A percentile compares a stretch with the other conserved stretches of the same genome.
Evolutionary conservation across 2,888 invertebrate species (phyloP).

Genomic region (Margaritifera margaritifera): DNA sequence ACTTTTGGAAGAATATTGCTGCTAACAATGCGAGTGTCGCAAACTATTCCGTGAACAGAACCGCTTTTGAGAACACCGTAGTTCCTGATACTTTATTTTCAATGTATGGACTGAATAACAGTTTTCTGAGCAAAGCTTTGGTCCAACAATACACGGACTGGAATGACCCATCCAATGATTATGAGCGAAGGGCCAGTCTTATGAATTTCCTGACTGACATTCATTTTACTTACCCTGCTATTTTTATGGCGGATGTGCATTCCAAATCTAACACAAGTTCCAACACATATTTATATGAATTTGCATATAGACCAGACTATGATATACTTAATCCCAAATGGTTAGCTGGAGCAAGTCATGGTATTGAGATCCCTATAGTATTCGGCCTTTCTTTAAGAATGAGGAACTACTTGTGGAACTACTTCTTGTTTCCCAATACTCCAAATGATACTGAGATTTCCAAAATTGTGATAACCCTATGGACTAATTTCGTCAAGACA

Average conservation of each 20-base stretch:
- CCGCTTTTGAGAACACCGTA: too few relatives aligned
- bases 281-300: slow-evolving; percentile 15
- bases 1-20: not conserved
- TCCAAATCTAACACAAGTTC: not conserved
- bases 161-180: not conserved
- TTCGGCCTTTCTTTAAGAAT: slow-evolving; percentile 5
- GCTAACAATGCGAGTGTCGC: not conserved
- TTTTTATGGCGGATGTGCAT: slow-evolving; percentile 6
- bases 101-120: too few relatives aligned
- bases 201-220: slow-evolving; percentile 16
- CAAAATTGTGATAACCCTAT: slow-evolving; percentile 10
- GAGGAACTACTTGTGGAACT: not conserved
- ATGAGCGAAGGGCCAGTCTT: slow-evolving; percentile 9
- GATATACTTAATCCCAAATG: slow-evolving; percentile 4
- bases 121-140: too few relatives aligned
- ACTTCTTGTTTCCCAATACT: not conserved
- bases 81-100: too few relatives aligned
- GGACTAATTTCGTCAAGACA: slow-evolving; percentile 33
- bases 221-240: slow-evolving; percentile 14
- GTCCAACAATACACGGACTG: too few relatives aligned
- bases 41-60: not conserved
- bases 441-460: slow-evolving; percentile 6
- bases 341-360: slow-evolving; percentile 16
- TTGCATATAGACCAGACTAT: slow-evolving; percentile 5
- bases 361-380: slow-evolving; percentile 12